phyloP scores from a whole-genome alignment of 2,888 invertebrate species.

The Calliopum simillimum region DNA sequence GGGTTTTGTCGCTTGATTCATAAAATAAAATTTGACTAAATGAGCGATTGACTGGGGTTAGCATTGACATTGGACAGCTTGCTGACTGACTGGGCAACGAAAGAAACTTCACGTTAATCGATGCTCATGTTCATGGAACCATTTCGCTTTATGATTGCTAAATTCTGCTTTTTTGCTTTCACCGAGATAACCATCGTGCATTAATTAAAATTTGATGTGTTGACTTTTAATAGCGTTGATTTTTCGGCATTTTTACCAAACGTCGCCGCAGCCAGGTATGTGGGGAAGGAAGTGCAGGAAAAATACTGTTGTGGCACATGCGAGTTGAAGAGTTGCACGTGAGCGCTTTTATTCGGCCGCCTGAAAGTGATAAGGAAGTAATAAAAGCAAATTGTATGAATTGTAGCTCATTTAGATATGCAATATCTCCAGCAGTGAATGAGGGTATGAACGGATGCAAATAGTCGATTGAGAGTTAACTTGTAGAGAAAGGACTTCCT shows the following conservation, averaged over 20 bases:
- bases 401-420: slow-evolving; percentile 16
- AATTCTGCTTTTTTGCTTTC: neutral
- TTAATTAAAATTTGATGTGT: slow-evolving; percentile 7
- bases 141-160: slow-evolving; percentile 53
- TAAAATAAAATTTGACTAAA: slow-evolving; percentile 51
- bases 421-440: too few relatives aligned
- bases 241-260: too few relatives aligned
- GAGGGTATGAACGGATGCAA: too few relatives aligned
- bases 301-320: slow-evolving; percentile 2
- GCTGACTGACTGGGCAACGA: slow-evolving; percentile 51
- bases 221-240: too few relatives aligned
- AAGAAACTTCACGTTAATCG: neutral
- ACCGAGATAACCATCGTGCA: neutral
- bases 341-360: neutral
- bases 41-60: slow-evolving; percentile 57
- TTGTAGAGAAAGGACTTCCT: too few relatives aligned
- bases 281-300: too few relatives aligned
- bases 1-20: slow-evolving; percentile 11
- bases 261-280: too few relatives aligned
- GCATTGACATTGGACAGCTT: too few relatives aligned
- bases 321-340: neutral
- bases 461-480: too few relatives aligned
- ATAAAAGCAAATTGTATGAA: slow-evolving; percentile 21
- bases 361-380: slow-evolving; percentile 7
- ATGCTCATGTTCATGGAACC: slow-evolving; percentile 50